Conservation (phyloP, 2,888 invertebrate genomes). For the Apodemia zela region DNA sequence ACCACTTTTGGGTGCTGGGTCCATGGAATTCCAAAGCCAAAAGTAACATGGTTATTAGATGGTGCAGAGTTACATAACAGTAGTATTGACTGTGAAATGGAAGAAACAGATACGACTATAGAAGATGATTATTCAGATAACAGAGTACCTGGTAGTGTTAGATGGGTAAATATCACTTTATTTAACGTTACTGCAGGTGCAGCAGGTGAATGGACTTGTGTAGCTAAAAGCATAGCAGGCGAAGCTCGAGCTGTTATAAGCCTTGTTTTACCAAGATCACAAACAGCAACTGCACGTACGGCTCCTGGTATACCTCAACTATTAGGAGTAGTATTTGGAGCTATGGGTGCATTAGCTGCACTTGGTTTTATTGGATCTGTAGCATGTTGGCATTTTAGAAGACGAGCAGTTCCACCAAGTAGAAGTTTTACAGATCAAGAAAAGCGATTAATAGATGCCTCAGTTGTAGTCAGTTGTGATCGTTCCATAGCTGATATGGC, state of each 20-base stretch:
- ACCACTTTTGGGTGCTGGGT: constrained; percentile 90
- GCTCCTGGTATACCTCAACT: constrained; percentile 87
- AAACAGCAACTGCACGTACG: constrained; percentile 89
- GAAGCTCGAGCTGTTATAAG: constrained; percentile 82
- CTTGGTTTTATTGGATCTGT: constrained; percentile 81
- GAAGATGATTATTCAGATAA: constrained; percentile 65
- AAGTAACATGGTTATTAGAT: constrained; percentile 90
- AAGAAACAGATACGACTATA: constrained; percentile 63
- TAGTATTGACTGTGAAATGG: constrained; percentile 70
- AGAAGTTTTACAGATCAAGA: constrained; percentile 92
- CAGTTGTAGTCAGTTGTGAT: constrained; percentile 82
- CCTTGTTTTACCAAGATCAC: constrained; percentile 73
- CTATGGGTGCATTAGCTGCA: constrained; percentile 84
- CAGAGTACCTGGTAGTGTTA: constrained; percentile 70
- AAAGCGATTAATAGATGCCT: constrained; percentile 90
- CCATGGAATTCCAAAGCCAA: constrained; percentile 91
- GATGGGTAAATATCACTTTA: constrained; percentile 91
- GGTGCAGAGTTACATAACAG: constrained; percentile 77
- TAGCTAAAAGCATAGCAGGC: constrained; percentile 85
- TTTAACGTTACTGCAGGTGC: constrained; percentile 90
- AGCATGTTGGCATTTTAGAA: constrained; percentile 83
- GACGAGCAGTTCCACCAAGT: constrained; percentile 84
- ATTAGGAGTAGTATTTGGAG: constrained; percentile 86
- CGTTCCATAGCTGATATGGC: constrained; percentile 84
- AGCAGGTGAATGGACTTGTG: constrained; percentile 92